Evolutionary conservation across 2,113 vertebrate species (phyloP).

Genomic region (Ammodytes dubius): DNA sequence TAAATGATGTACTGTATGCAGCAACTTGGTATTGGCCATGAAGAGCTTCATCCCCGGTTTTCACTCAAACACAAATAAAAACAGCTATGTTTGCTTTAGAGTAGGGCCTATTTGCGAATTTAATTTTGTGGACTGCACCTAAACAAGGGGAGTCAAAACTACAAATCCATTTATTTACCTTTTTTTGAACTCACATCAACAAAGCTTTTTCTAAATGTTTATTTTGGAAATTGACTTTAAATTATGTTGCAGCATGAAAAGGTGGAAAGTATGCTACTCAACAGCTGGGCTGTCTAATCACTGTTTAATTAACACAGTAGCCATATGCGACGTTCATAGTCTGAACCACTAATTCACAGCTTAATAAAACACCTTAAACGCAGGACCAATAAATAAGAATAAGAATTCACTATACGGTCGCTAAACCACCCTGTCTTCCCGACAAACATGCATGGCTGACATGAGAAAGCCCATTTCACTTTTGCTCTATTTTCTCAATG

Average conservation of each 20-base stretch:
- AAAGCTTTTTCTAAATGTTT: neutral
- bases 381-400: too few relatives aligned
- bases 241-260: neutral
- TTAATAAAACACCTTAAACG: too few relatives aligned
- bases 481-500: neutral
- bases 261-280: neutral
- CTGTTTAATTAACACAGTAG: neutral
- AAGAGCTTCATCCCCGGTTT: neutral
- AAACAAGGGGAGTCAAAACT: neutral
- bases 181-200: neutral
- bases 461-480: neutral
- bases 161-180: neutral
- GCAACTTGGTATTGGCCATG: neutral
- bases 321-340: neutral
- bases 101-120: too few relatives aligned
- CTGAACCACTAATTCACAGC: neutral
- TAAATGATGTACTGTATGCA: neutral
- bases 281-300: neutral
- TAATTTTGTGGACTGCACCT: too few relatives aligned
- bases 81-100: too few relatives aligned
- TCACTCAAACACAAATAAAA: neutral
- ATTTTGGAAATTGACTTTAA: neutral
- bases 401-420: too few relatives aligned
- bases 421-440: neutral
- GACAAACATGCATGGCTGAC: neutral